phyloP scores from a whole-genome alignment of 2,113 vertebrate species.

The Arvicanthis niloticus region DNA sequence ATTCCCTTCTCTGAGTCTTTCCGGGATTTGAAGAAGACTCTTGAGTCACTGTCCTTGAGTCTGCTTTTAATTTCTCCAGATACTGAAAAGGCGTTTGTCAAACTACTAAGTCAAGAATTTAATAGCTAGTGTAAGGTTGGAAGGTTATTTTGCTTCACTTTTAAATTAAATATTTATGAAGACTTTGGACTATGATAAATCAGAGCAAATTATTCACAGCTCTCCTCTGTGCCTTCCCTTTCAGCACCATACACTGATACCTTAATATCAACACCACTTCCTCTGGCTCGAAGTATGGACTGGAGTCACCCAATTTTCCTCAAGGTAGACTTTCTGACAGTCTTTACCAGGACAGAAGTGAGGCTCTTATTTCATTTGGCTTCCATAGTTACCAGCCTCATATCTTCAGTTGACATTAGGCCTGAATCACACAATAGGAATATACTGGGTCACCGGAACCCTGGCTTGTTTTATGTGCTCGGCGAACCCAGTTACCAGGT shows the following conservation, averaged over 20 bases:
- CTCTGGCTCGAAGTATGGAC: neutral
- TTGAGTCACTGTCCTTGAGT: neutral
- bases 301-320: neutral
- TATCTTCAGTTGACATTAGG: neutral
- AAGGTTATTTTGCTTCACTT: conserved; percentile 60
- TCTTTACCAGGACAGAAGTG: neutral
- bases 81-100: conserved; percentile 34
- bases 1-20: neutral
- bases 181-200: conserved; percentile 2
- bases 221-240: conserved; percentile 58
- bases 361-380: neutral
- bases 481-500: neutral
- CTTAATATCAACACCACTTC: conserved; percentile 65
- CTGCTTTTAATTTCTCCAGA: neutral
- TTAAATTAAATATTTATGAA: conserved; percentile 77
- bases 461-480: neutral
- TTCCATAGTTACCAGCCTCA: neutral
- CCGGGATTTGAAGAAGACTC: too few relatives aligned
- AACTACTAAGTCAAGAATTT: conserved; percentile 68
- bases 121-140: conserved; percentile 59
- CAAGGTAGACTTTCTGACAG: neutral
- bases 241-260: neutral
- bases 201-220: conserved; percentile 7
- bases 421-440: neutral
- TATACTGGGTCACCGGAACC: neutral